A percentile compares a stretch with the other conserved stretches of the same genome.
Conservation (phyloP, 2,113 vertebrate species). For the Hippocampus guttulatus region DNA sequence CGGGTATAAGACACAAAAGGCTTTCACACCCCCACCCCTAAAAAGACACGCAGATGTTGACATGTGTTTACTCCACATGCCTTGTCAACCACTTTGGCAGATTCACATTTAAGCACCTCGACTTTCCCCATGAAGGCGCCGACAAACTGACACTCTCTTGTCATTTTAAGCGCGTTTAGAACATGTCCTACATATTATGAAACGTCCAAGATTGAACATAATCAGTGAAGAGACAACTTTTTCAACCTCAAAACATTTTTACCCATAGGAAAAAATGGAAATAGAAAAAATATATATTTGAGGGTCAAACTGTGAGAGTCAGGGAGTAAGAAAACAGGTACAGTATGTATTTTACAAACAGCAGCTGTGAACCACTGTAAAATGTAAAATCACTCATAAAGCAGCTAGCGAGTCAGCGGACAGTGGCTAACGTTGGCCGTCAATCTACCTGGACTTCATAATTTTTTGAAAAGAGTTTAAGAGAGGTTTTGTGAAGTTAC, state of each 20-base stretch:
- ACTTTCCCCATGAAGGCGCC: conserved; percentile 20
- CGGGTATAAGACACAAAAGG: conserved; percentile 55
- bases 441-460: no score
- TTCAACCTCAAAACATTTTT: background rate
- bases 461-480: no score
- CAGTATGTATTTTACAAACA: no score
- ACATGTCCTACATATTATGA: background rate
- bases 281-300: background rate
- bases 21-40: conserved; percentile 22
- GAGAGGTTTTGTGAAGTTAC: no score
- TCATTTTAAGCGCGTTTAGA: conserved; percentile 29
- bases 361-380: no score
- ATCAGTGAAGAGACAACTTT: background rate
- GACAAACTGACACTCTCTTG: conserved; percentile 31
- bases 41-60: conserved; percentile 57
- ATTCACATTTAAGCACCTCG: conserved; percentile 34
- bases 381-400: no score
- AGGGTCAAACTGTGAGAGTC: background rate
- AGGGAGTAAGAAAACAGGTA: no score
- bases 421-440: no score
- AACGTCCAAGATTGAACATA: background rate
- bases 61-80: conserved; percentile 59
- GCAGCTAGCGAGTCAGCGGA: no score
- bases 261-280: background rate
- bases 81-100: conserved; percentile 61